Evolutionary conservation across 2,797 vertebrate genomes (phyloP).

Genomic region (Myripristis murdjan): DNA sequence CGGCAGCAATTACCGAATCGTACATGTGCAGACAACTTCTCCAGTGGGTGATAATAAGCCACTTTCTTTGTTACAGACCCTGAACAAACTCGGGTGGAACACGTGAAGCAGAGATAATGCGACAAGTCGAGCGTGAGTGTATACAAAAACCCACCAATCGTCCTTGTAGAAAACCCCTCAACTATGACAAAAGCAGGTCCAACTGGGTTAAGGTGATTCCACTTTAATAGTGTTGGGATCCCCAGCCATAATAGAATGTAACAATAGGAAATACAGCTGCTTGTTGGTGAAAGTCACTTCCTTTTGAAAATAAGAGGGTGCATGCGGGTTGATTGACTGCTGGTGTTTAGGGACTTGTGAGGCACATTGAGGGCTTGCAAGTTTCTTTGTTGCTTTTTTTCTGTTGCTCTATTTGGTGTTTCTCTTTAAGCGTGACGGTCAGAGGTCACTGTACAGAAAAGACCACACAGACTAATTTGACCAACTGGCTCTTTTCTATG

Average conservation of each 20-base stretch:
- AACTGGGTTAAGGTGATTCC: slow-evolving; percentile 77
- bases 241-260: slow-evolving; percentile 51
- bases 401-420: slow-evolving; percentile 77
- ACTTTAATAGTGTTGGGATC: slow-evolving; percentile 69
- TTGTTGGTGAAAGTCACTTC: slow-evolving; percentile 67
- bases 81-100: slow-evolving; percentile 78
- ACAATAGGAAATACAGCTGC: slow-evolving; percentile 69
- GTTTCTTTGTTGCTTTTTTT: slow-evolving; percentile 55
- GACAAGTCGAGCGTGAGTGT: slow-evolving; percentile 74
- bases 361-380: slow-evolving; percentile 28
- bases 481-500: slow-evolving; percentile 37
- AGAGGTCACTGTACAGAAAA: slow-evolving; percentile 58
- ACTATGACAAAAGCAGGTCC: slow-evolving; percentile 75
- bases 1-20: slow-evolving; percentile 79
- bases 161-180: slow-evolving; percentile 75
- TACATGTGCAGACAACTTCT: slow-evolving; percentile 85
- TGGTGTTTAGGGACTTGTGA: slow-evolving; percentile 56
- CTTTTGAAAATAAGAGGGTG: slow-evolving; percentile 38
- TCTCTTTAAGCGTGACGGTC: slow-evolving; percentile 65
- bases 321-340: slow-evolving; percentile 44
- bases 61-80: slow-evolving; percentile 84
- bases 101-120: slow-evolving; percentile 81
- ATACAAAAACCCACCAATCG: slow-evolving; percentile 76
- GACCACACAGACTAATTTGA: slow-evolving; percentile 64
- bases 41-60: slow-evolving; percentile 84